These are phyloP conservation scores for Arvicanthis niloticus DNA, from an alignment of 2,113 vertebrate genomes.

Conservation along the genomic window DNA sequence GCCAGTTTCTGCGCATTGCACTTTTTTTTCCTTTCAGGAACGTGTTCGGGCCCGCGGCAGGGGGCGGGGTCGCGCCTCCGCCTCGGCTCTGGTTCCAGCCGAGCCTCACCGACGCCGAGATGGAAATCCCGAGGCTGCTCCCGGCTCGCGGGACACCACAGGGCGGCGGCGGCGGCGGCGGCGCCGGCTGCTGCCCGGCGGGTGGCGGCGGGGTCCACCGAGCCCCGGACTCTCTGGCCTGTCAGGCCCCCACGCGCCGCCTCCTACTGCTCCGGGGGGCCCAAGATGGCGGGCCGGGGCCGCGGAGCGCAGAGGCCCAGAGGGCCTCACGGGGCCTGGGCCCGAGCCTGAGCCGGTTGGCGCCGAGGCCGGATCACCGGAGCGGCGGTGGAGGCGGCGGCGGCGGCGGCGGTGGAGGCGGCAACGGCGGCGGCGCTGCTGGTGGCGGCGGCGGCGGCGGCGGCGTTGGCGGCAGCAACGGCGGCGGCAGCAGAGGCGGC, in stretches of 20 bases:
- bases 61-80: constrained; percentile 80
- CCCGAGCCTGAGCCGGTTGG: constrained; percentile 75
- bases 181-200: neutral
- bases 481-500: too few species aligned
- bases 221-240: constrained; percentile 89
- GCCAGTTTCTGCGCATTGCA: constrained; percentile 78
- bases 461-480: too few species aligned
- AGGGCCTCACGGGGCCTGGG: constrained; percentile 43
- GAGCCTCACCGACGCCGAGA: constrained; percentile 51
- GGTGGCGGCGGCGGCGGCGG: constrained; percentile 74
- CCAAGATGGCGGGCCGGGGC: constrained; percentile 83
- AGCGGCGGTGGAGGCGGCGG: constrained; percentile 72
- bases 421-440: too few species aligned
- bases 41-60: constrained; percentile 70
- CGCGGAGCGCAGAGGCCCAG: constrained; percentile 71
- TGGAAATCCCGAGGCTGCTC: constrained; percentile 76
- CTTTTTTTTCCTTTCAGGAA: constrained; percentile 68
- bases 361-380: neutral
- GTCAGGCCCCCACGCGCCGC: constrained; percentile 67
- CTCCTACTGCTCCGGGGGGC: constrained; percentile 78
- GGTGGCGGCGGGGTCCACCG: constrained; percentile 66
- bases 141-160: constrained; percentile 47
- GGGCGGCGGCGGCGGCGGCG: constrained; percentile 44
- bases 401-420: constrained; percentile 73
- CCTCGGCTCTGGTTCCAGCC: constrained; percentile 52